Percentiles rank a stretch among this genome's conserved stretches.
These are phyloP conservation scores for Gonioctena quinquepunctata DNA, from an alignment of 1,140 invertebrate genomes.

Conservation along the genomic window DNA sequence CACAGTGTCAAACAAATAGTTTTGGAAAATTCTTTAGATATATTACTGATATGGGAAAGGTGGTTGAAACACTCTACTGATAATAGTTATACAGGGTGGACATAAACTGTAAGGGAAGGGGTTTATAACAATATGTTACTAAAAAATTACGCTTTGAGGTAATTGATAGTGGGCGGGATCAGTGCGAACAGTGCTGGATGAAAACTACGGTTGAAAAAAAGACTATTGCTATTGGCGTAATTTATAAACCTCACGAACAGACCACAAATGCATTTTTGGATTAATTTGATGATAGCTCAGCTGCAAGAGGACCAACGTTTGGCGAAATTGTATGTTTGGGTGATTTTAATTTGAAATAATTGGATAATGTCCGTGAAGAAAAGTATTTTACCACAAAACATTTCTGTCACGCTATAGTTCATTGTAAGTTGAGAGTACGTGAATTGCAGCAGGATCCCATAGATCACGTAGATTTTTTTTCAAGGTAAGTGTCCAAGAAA, in stretches of 20 bases:
- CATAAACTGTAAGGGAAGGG: no score
- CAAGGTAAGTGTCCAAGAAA: neutral
- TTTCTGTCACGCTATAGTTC: neutral
- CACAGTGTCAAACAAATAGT: no score
- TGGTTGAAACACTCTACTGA: no score
- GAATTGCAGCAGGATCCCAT: neutral
- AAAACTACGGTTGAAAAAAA: no score
- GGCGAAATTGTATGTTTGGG: neutral
- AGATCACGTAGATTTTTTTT: neutral
- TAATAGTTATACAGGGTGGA: no score
- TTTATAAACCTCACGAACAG: no score
- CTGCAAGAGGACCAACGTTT: neutral
- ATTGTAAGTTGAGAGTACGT: neutral
- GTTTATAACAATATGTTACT: neutral
- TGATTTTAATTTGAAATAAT: neutral
- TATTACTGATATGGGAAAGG: no score
- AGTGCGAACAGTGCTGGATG: no score
- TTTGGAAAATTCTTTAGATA: no score
- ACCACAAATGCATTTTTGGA: neutral
- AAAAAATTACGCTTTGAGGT: neutral
- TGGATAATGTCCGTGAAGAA: neutral
- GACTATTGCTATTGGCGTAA: no score
- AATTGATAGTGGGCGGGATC: neutral
- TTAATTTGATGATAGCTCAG: neutral
- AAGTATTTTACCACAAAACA: neutral